phyloP scores from a whole-genome alignment of 2,888 invertebrate genomes.

The Scaptomyza cyrtandrae region DNA sequence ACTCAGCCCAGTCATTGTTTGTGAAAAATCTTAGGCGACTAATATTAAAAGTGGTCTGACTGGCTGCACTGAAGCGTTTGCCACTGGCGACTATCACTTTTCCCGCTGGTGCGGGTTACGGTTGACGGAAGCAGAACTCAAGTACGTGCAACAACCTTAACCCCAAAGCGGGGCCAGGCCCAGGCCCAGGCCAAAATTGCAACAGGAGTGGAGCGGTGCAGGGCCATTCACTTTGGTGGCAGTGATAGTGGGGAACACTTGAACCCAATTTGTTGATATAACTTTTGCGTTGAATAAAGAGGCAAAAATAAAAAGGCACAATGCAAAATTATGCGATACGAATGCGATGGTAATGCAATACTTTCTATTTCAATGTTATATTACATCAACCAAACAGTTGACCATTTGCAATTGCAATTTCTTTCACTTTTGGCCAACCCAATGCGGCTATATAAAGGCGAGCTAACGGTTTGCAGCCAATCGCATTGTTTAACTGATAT shows the following conservation, averaged over 20 bases:
- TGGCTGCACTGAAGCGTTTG: constrained; percentile 43
- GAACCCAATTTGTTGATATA: constrained; percentile 71
- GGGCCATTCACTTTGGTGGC: constrained; percentile 55
- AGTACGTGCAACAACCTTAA: constrained; percentile 78
- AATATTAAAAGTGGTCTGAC: constrained; percentile 64
- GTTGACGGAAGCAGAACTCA: constrained; percentile 75
- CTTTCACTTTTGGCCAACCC: constrained; percentile 63
- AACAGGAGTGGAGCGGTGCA: neutral
- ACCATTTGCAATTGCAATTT: constrained; percentile 58
- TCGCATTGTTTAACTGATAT: constrained; percentile 52
- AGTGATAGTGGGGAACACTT: constrained; percentile 42
- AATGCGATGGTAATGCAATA: constrained; percentile 70
- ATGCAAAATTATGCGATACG: constrained; percentile 69
- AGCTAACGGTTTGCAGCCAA: constrained; percentile 27
- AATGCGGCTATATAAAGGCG: constrained; percentile 62
- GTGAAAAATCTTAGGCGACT: constrained; percentile 38
- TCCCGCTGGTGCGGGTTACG: constrained; percentile 41
- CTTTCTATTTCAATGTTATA: constrained; percentile 79
- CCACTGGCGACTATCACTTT: constrained; percentile 62
- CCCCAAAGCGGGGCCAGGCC: constrained; percentile 59
- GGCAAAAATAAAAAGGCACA: constrained; percentile 35
- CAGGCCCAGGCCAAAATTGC: constrained; percentile 24
- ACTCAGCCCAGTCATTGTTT: constrained; percentile 40
- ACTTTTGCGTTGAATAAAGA: constrained; percentile 58
- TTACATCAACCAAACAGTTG: constrained; percentile 65